These are phyloP conservation scores for Cyprinodon diabolis DNA, from an alignment of 2,797 vertebrate species.

Conservation along the genomic window DNA sequence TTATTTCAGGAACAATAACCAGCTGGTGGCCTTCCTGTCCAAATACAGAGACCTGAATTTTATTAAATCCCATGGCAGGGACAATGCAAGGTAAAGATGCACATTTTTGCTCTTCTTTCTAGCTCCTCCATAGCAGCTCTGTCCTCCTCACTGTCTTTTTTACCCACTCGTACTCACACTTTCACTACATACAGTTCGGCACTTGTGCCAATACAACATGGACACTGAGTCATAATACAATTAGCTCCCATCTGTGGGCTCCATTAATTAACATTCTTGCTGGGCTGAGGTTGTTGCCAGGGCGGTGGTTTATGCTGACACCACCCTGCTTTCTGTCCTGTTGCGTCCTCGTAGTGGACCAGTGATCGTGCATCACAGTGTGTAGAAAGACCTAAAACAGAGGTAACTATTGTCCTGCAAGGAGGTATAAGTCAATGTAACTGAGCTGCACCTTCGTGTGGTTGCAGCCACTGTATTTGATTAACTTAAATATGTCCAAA, in stretches of 20 bases:
- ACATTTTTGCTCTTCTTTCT: conserved; percentile 24
- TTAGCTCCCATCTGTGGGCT: conserved; percentile 72
- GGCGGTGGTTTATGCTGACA: conserved; percentile 28
- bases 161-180: conserved; percentile 3
- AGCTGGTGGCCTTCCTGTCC: conserved; percentile 96
- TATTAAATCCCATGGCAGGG: conserved; percentile 97
- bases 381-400: conserved; percentile 37
- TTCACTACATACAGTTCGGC: neutral
- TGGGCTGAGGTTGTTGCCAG: conserved; percentile 54
- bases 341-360: conserved; percentile 29
- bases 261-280: conserved; percentile 72
- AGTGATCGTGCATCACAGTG: conserved; percentile 26
- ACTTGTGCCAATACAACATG: conserved; percentile 43
- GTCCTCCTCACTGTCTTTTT: conserved; percentile 22
- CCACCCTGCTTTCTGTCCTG: conserved; percentile 35
- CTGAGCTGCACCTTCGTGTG: conserved; percentile 50
- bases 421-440: conserved; percentile 53
- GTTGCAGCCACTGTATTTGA: conserved; percentile 43
- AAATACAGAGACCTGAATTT: conserved; percentile 98
- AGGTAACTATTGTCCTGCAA: conserved; percentile 14
- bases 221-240: conserved; percentile 71
- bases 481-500: neutral
- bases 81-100: conserved; percentile 91
- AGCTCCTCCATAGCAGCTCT: conserved; percentile 10
- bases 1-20: conserved; percentile 90